A percentile compares a stretch with the other conserved stretches of the same genome.
Evolutionary conservation across 2,888 invertebrate species (phyloP).

Genomic region (Eustalomyia histrio): DNA sequence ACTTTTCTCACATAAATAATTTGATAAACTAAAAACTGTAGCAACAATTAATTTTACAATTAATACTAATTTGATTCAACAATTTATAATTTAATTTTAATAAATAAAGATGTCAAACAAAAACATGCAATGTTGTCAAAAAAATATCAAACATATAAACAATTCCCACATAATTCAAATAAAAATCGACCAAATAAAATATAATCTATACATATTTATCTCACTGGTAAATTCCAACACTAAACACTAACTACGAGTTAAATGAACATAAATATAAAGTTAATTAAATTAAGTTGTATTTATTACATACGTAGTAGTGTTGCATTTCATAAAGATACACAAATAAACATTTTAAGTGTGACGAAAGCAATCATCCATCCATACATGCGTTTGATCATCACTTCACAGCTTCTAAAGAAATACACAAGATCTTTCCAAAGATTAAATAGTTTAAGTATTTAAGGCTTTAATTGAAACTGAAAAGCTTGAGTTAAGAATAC

Average conservation of each 20-base stretch:
- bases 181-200: conserved; percentile 25
- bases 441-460: conserved; percentile 17
- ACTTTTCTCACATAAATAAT: neutral
- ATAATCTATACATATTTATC: neutral
- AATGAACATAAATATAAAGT: neutral
- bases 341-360: neutral
- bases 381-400: conserved; percentile 1
- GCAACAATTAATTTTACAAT: conserved; percentile 22
- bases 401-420: neutral
- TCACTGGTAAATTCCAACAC: neutral
- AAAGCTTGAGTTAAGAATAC: conserved; percentile 43
- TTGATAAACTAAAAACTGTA: neutral
- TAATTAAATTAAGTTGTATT: conserved; percentile 26
- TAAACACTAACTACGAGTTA: neutral
- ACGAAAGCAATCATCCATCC: neutral
- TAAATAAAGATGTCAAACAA: conserved; percentile 25
- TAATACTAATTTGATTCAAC: conserved; percentile 43
- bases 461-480: conserved; percentile 55
- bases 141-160: neutral
- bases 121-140: conserved; percentile 40
- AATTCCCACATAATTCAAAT: conserved; percentile 52
- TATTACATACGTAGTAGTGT: too few relatives aligned
- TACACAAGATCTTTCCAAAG: neutral
- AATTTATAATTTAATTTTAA: neutral
- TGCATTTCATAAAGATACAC: neutral